Conservation (phyloP, 2,888 invertebrate species). For the Ypsolopha scabrella region DNA sequence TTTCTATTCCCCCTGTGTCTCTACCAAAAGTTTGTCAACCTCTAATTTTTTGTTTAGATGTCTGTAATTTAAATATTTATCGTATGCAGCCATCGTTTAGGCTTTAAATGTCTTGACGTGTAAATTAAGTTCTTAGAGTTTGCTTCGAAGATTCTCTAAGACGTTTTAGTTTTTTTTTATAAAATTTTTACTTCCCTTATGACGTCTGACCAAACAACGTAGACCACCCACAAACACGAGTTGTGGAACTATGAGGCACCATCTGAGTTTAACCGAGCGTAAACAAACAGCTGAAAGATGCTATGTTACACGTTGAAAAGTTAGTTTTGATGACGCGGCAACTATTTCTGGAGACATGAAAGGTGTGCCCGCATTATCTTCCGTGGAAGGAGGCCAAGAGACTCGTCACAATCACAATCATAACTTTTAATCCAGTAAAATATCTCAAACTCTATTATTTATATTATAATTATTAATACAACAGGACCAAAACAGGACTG, state of each 20-base stretch:
- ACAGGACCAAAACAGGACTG: too few relatives aligned
- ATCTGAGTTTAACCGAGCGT: background rate
- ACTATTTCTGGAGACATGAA: background rate
- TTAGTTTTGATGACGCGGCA: constrained; percentile 1
- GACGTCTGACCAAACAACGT: too few relatives aligned
- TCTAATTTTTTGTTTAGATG: constrained; percentile 55
- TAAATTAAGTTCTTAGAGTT: too few relatives aligned
- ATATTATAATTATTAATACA: too few relatives aligned
- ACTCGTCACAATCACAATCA: background rate
- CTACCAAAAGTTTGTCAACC: constrained; percentile 67
- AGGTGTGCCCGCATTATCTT: background rate
- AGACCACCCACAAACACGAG: background rate
- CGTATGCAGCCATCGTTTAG: background rate
- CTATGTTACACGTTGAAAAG: background rate
- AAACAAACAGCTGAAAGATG: background rate
- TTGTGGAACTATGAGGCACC: background rate
- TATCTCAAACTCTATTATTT: too few relatives aligned
- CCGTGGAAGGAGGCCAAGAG: background rate
- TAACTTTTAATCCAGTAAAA: background rate
- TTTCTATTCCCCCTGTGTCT: constrained; percentile 62
- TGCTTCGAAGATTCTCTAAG: too few relatives aligned
- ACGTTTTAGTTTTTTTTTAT: too few relatives aligned
- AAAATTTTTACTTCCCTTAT: too few relatives aligned
- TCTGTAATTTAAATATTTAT: constrained; percentile 14
- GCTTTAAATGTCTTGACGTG: background rate